phyloP scores from a whole-genome alignment of 2,888 invertebrate species.

The Tachina fera region DNA sequence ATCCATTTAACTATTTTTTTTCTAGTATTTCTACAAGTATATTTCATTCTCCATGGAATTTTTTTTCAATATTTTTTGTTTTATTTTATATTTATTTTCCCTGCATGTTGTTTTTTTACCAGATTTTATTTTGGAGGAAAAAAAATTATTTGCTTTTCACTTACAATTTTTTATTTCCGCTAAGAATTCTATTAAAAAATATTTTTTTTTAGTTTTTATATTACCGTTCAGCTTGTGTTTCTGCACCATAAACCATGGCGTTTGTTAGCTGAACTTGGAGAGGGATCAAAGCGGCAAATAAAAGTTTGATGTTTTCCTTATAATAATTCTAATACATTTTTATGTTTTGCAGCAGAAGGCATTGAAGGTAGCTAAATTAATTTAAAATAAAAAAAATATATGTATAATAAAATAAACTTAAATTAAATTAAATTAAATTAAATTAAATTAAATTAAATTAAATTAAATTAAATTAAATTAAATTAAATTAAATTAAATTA shows the following conservation, averaged over 20 bases:
- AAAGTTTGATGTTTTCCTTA: slow-evolving; percentile 40
- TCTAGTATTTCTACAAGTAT: slow-evolving; percentile 16
- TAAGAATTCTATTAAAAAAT: slow-evolving; percentile 21
- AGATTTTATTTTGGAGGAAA: slow-evolving; percentile 19
- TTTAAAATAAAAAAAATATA: too few species aligned
- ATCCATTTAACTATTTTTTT: slow-evolving; percentile 34
- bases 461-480: too few species aligned
- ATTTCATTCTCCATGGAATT: slow-evolving; percentile 52
- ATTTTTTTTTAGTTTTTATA: slow-evolving; percentile 15
- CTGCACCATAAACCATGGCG: slow-evolving; percentile 63
- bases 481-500: too few species aligned
- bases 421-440: too few species aligned
- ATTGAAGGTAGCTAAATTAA: not conserved
- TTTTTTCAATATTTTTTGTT: slow-evolving; percentile 28
- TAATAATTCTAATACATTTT: slow-evolving; percentile 42
- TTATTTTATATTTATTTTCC: slow-evolving; percentile 35
- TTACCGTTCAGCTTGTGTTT: slow-evolving; percentile 42
- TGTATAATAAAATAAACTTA: not conserved
- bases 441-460: too few species aligned
- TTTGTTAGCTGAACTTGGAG: slow-evolving; percentile 25
- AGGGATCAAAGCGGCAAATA: slow-evolving; percentile 54
- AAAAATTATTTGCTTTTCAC: slow-evolving; percentile 48
- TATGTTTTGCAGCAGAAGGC: slow-evolving; percentile 9
- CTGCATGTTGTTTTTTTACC: slow-evolving; percentile 8
- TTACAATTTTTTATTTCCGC: slow-evolving; percentile 56